A percentile compares a stretch with the other conserved stretches of the same genome.
These are phyloP conservation scores for Oceanodroma leucorhoa DNA, from an alignment of 2,797 vertebrate genomes.

Conservation along the genomic window DNA sequence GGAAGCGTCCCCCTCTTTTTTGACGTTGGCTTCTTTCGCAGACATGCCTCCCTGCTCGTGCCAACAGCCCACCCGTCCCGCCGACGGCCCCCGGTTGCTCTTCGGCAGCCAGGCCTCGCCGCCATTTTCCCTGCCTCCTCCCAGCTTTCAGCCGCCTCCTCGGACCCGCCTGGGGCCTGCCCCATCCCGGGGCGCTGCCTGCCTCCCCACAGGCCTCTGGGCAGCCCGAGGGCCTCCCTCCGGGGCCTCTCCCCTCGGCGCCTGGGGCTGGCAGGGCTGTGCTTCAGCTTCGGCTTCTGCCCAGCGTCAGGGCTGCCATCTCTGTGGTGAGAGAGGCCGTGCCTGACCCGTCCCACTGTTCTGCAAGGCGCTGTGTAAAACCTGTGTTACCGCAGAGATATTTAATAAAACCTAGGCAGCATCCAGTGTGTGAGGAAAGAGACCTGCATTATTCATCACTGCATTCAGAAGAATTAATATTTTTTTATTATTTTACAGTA, in stretches of 20 bases:
- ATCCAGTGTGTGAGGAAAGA: neutral
- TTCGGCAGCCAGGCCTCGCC: neutral
- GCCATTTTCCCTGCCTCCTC: neutral
- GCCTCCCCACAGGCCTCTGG: rapidly evolving
- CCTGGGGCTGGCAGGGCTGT: rapidly evolving
- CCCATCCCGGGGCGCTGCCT: neutral
- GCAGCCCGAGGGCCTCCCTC: no score
- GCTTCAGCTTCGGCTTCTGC: neutral
- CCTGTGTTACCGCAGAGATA: neutral
- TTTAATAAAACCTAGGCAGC: neutral
- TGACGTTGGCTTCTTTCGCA: rapidly evolving
- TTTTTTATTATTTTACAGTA: neutral
- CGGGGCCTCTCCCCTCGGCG: no score
- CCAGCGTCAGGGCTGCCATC: rapidly evolving
- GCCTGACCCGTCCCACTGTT: rapidly evolving
- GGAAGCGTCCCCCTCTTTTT: neutral
- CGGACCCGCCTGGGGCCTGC: no score
- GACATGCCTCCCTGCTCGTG: rapidly evolving
- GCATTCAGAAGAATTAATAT: neutral
- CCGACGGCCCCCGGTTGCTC: neutral
- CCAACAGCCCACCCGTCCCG: neutral
- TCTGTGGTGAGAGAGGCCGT: neutral
- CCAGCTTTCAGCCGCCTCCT: neutral
- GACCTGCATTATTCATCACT: neutral
- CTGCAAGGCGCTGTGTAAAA: neutral